Evolutionary conservation across 2,888 invertebrate genomes (phyloP), one percentile per base, ranked within the genome.

Genomic region (Resseliella maxima): DNA sequence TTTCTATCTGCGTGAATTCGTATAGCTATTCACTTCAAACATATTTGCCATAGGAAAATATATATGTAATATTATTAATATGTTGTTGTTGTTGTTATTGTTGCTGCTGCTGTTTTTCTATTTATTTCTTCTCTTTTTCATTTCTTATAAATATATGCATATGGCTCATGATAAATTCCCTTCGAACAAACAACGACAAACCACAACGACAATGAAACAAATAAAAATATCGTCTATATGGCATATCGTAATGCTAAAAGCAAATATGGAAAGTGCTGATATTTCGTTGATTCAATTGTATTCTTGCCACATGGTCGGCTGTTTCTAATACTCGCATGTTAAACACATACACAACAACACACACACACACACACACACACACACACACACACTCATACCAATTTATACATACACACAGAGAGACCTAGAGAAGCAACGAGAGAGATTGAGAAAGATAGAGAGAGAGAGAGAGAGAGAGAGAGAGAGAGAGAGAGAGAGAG

Each of bases 271-370:
- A 72, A 31, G 72, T 35, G 72, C 31, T 72, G 72, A 72, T 72
- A 72, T 72, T 72, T 72, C 72, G 72, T 72, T 72, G 72, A 72
- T 31, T 72, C 72, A 72, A 72, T 72, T 72, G 72, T 72, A 72
- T 72, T 72, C 72, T 72, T 72, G 72, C 72, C 72, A 72, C 72
- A 72, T 72, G 72, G 72, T 72, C 72, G 72, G 72, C 72, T 72
- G 31, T 8, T 72, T 31, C 35, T 35, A 72, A 72, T 35, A 72
- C 72, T 31, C 6, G 12, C 72, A 72, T 72, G 35, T n/a, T n/a
- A n/a, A n/a, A n/a, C n/a, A n/a, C n/a, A n/a, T n/a, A n/a, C n/a
- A n/a, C n/a, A n/a, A n/a, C n/a, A n/a, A n/a, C n/a, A n/a, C n/a
- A n/a, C n/a, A n/a, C n/a, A n/a, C n/a, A n/a, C n/a, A n/a, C n/a